phyloP scores from a whole-genome alignment of 2,113 vertebrate species.

The Austrofundulus limnaeus region DNA sequence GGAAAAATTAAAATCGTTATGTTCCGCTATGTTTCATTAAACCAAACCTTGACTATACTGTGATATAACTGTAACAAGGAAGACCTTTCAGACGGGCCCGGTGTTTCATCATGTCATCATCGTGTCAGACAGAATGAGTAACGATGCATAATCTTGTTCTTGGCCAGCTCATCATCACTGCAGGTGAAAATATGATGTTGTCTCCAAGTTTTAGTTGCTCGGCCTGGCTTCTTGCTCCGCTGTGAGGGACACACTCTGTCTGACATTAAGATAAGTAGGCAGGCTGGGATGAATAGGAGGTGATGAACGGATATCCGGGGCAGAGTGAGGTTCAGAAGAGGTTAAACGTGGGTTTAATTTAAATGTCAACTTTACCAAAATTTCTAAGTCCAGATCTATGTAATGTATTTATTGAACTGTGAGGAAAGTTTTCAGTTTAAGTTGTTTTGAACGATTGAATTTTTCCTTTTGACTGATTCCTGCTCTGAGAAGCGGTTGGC shows the following conservation, averaged over 20 bases:
- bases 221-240: slow-evolving; percentile 8
- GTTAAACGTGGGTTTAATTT: slow-evolving; percentile 15
- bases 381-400: not conserved
- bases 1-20: not conserved
- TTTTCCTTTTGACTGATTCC: too few species aligned
- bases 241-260: slow-evolving; percentile 13
- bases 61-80: slow-evolving; percentile 17
- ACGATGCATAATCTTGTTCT: slow-evolving; percentile 29
- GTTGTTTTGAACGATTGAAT: too few species aligned
- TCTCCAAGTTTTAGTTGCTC: slow-evolving; percentile 17
- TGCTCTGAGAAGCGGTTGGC: too few species aligned
- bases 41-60: not conserved
- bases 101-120: slow-evolving; percentile 30
- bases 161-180: slow-evolving; percentile 48
- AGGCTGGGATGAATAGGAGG: slow-evolving; percentile 27
- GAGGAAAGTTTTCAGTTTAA: too few species aligned
- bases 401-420: too few species aligned
- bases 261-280: slow-evolving; percentile 45
- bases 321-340: slow-evolving; percentile 11
- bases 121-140: slow-evolving; percentile 32
- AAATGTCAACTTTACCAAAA: slow-evolving; percentile 20
- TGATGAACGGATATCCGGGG: slow-evolving; percentile 28
- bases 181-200: slow-evolving; percentile 41
- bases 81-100: slow-evolving; percentile 11
- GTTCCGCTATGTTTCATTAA: not conserved